These are phyloP conservation scores for Gymnobelideus leadbeateri DNA, from an alignment of 2,113 vertebrate species.

Conservation along the genomic window DNA sequence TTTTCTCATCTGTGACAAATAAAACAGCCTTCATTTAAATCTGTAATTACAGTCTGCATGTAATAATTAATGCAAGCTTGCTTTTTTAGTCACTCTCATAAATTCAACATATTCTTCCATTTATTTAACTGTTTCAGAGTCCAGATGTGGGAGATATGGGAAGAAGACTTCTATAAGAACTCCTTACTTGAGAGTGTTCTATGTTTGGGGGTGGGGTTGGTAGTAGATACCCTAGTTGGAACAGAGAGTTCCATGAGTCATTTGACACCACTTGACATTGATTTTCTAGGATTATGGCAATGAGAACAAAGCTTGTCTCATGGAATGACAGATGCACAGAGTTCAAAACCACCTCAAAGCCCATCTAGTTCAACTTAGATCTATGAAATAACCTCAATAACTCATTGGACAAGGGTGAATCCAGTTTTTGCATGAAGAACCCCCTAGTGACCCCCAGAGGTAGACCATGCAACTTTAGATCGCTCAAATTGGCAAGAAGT, in stretches of 20 bases:
- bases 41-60: slow-evolving; percentile 46
- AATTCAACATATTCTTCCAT: slow-evolving; percentile 39
- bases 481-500: not conserved
- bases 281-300: not conserved
- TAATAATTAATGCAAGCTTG: slow-evolving; percentile 54
- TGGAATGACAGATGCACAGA: not conserved
- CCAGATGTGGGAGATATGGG: slow-evolving; percentile 18
- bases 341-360: not conserved
- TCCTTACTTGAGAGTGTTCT: not conserved
- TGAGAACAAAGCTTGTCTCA: not conserved
- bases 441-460: not conserved
- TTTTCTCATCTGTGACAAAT: slow-evolving; percentile 59
- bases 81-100: slow-evolving; percentile 50
- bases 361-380: not conserved
- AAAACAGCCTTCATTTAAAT: slow-evolving; percentile 50
- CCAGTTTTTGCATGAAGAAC: not conserved
- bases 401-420: not conserved
- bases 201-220: not conserved
- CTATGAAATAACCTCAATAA: not conserved
- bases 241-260: not conserved
- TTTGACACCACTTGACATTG: not conserved
- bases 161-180: not conserved
- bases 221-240: not conserved
- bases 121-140: slow-evolving; percentile 57
- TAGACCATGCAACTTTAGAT: not conserved